Evolutionary conservation across 2,888 invertebrate species (phyloP).

Genomic region (Polydesmus complanatus): DNA sequence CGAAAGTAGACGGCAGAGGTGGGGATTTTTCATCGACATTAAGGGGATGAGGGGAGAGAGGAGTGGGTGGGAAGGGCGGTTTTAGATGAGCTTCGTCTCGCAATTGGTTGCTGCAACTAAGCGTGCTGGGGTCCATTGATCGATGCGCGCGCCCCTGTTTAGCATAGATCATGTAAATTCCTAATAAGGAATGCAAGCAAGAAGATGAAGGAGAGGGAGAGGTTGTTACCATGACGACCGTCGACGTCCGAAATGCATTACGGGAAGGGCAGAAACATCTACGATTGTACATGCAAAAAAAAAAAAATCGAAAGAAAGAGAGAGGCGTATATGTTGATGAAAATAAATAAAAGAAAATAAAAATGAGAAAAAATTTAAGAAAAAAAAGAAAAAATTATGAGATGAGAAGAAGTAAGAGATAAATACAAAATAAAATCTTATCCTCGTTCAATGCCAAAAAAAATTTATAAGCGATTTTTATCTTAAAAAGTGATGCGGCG

Average conservation of each 20-base stretch:
- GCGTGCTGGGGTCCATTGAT: neutral
- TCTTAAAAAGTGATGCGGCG: too few species aligned
- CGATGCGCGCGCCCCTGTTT: slow-evolving; percentile 6
- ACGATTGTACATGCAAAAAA: neutral
- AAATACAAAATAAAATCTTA: too few species aligned
- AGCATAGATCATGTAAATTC: slow-evolving; percentile 14
- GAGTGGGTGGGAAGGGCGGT: neutral
- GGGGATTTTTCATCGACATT: neutral
- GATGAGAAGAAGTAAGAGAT: too few species aligned
- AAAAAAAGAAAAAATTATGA: too few species aligned
- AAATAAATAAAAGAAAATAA: too few species aligned
- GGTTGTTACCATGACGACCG: neutral
- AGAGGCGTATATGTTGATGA: too few species aligned
- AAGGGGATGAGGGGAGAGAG: neutral
- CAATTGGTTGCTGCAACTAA: neutral
- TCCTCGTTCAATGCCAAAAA: too few species aligned
- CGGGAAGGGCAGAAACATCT: too few species aligned
- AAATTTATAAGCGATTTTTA: too few species aligned
- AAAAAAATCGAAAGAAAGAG: too few species aligned
- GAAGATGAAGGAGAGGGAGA: neutral
- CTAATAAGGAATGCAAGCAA: slow-evolving; percentile 11
- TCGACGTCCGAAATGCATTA: neutral
- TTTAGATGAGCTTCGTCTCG: neutral
- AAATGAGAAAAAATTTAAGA: too few species aligned
- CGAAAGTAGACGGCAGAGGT: neutral